Evolutionary conservation across 2,888 invertebrate species (phyloP).

Genomic region (Dolichopus griseipennis): DNA sequence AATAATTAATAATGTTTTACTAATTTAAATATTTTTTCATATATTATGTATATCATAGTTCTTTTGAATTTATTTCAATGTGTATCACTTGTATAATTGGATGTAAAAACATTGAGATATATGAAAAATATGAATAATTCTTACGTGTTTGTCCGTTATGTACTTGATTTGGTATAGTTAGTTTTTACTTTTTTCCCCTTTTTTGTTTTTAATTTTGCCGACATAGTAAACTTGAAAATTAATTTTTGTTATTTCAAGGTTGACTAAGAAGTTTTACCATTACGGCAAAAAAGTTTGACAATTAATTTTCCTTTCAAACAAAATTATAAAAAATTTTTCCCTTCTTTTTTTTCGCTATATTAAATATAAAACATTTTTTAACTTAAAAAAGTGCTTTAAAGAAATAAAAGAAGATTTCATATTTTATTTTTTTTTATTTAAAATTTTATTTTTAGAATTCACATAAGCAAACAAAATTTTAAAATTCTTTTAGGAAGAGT

Average conservation of each 20-base stretch:
- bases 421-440: not conserved
- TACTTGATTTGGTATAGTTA: not conserved
- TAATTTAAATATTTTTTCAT: too few relatives aligned
- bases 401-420: not conserved
- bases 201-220: not conserved
- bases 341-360: not conserved
- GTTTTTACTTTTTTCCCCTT: too few relatives aligned
- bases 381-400: not conserved
- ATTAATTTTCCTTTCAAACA: constrained; percentile 2
- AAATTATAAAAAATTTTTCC: not conserved
- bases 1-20: too few relatives aligned
- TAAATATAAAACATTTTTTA: not conserved
- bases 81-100: too few relatives aligned
- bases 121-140: too few relatives aligned
- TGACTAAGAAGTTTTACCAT: constrained; percentile 4
- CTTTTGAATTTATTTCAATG: too few relatives aligned
- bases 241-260: not conserved
- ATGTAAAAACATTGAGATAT: too few relatives aligned
- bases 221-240: not conserved
- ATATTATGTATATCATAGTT: too few relatives aligned
- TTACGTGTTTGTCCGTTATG: not conserved
- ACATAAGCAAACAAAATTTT: not conserved
- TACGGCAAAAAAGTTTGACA: not conserved
- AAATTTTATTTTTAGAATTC: not conserved
- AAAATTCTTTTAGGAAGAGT: not conserved